Base-by-base conservation (phyloP, 2,888 invertebrate genomes). In the Branchellion lobata region DNA sequence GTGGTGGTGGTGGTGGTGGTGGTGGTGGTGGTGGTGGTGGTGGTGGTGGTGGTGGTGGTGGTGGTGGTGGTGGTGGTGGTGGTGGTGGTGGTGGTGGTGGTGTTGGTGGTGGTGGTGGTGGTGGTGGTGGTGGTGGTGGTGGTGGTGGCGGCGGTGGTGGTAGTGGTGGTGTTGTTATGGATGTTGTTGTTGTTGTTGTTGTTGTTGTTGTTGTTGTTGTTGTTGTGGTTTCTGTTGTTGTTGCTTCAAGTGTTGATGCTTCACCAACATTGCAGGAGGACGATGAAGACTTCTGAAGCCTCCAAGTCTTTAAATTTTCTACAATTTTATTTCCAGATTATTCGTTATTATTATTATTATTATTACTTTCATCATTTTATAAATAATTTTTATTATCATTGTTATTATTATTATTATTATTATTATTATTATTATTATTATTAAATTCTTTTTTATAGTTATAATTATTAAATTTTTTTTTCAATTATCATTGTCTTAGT, bases 381-480 rank as follows among this genome's bases (percentile, higher is more conserved):
- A 36, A 3, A 73, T 40, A 3, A 40, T 73, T 34, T 36, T 73
- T 34, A 71, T 29, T 71, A 71, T 71, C 31, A 71, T 71, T 33
- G 11, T 24, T 33, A 71, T 24, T 33, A 71, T 8, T 33, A 71
- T 24, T 33, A 71, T 24, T 33, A 31, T 24, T 71, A 71, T 24
- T 71, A 71, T 24, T 71, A 71, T 24, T 71, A 71, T 24, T 33
- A 31, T 24, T 33, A 71, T 24, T 71, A 71, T 71, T 71, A 71
- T 33, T 71, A 71, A 5, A 8, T 24, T 71, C 29, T 36, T 73
- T 24, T 27, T 73, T 11, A 40, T 40, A 24, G 24, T 40, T 47
- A 1, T 40, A 24, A n/a, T 73, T 47, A 36, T 73, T 47, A 40
- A 2, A 24, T 29, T 71, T 33, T 31, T 71, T 11, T 29, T 71